Conservation (phyloP, 2,113 vertebrate genomes). For the Hipposideros armiger region DNA sequence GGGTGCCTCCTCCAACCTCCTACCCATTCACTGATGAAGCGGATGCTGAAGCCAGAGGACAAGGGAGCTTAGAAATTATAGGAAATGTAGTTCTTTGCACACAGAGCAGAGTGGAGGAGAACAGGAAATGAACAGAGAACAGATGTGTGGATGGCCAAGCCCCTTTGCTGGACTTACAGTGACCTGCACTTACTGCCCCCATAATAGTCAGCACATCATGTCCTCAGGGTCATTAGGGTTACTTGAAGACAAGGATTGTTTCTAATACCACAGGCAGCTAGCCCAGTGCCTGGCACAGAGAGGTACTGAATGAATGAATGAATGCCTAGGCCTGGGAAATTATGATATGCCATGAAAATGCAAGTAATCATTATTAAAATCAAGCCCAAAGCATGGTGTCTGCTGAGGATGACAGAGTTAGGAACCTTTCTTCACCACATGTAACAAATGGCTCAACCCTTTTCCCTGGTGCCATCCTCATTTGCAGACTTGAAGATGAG, state of each 20-base stretch:
- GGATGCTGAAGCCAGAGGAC: neutral
- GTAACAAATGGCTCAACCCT: neutral
- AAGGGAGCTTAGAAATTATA: neutral
- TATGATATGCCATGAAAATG: neutral
- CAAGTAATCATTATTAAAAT: neutral
- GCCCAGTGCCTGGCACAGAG: no score
- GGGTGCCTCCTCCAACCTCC: no score
- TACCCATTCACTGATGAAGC: no score
- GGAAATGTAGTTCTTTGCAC: neutral
- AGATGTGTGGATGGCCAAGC: fast-evolving
- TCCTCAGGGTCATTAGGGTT: neutral
- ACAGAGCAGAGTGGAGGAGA: neutral
- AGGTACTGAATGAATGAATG: no score
- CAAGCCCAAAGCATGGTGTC: neutral
- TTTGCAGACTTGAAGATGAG: neutral
- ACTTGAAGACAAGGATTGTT: neutral
- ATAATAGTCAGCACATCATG: fast-evolving
- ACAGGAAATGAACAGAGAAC: no score
- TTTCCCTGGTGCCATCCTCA: neutral
- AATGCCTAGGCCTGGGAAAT: neutral
- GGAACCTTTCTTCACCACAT: neutral
- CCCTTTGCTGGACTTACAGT: neutral
- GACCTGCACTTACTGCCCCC: neutral
- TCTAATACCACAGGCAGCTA: neutral
- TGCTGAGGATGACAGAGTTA: neutral